Evolutionary conservation across 2,888 invertebrate species (phyloP).

Genomic region (Clistopyga incitator): DNA sequence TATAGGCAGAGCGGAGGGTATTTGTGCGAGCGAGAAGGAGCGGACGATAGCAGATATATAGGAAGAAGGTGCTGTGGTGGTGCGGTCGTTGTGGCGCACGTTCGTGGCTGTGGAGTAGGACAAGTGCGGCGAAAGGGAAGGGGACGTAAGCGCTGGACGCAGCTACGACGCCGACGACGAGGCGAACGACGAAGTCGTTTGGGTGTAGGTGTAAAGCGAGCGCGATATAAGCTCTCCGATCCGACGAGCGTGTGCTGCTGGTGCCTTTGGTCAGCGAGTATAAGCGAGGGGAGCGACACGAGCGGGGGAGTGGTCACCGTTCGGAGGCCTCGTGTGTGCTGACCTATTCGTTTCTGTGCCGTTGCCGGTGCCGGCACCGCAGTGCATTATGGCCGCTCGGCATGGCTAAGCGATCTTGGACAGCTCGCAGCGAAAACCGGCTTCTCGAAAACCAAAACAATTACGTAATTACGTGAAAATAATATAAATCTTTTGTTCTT

Average conservation of each 20-base stretch:
- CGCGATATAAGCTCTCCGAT: conserved; percentile 75
- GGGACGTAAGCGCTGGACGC: conserved; percentile 59
- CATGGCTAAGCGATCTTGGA: conserved; percentile 67
- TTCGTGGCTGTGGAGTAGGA: conserved; percentile 17
- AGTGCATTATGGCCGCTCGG: conserved; percentile 83
- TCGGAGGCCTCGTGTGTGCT: conserved; percentile 80
- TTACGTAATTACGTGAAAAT: neutral
- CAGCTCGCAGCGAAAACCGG: conserved; percentile 10
- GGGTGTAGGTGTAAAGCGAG: conserved; percentile 80
- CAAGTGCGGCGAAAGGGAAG: conserved; percentile 21
- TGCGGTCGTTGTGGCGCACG: conserved; percentile 5
- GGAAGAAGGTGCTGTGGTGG: conserved; percentile 4
- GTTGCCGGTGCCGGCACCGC: conserved; percentile 72
- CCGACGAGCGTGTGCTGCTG: conserved; percentile 52
- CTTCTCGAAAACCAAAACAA: neutral
- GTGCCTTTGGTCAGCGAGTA: conserved; percentile 65
- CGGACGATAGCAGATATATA: conserved; percentile 34
- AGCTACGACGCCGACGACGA: conserved; percentile 26
- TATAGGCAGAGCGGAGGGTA: neutral
- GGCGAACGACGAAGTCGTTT: conserved; percentile 49
- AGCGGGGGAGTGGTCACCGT: conserved; percentile 82
- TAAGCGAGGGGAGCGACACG: conserved; percentile 75
- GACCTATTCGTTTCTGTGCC: conserved; percentile 83
- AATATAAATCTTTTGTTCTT: neutral
- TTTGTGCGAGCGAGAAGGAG: conserved; percentile 22